Percentiles rank a stretch among this genome's conserved stretches.
Evolutionary conservation across 2,888 invertebrate species (phyloP).

Genomic region (Calameuta filiformis): DNA sequence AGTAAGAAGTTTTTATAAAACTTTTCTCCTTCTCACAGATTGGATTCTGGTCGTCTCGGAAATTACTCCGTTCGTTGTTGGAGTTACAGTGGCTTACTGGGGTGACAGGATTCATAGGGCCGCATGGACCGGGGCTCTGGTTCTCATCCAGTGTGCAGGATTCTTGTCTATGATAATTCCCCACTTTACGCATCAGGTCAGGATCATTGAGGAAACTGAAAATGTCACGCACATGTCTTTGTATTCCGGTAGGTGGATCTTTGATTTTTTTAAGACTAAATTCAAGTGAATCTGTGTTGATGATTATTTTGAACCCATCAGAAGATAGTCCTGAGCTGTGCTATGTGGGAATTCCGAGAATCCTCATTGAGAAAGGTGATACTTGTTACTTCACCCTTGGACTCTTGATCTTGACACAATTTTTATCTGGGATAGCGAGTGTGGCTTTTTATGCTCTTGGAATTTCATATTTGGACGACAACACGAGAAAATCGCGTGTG

Average conservation of each 20-base stretch:
- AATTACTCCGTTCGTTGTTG: slow-evolving; percentile 69
- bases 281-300: neutral
- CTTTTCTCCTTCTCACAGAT: slow-evolving; percentile 63
- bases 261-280: neutral
- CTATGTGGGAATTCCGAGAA: slow-evolving; percentile 30
- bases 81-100: slow-evolving; percentile 70
- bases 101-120: slow-evolving; percentile 71
- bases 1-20: neutral
- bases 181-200: slow-evolving; percentile 65
- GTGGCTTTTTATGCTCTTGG: slow-evolving; percentile 70
- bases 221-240: slow-evolving; percentile 49
- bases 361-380: slow-evolving; percentile 38
- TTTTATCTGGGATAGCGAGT: slow-evolving; percentile 66
- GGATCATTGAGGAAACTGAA: slow-evolving; percentile 42
- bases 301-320: slow-evolving; percentile 22
- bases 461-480: slow-evolving; percentile 73
- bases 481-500: slow-evolving; percentile 68
- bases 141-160: slow-evolving; percentile 69
- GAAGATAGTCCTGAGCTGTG: slow-evolving; percentile 52
- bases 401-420: slow-evolving; percentile 67
- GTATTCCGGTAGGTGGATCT: slow-evolving; percentile 48
- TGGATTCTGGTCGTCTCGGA: slow-evolving; percentile 71
- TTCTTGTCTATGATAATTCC: slow-evolving; percentile 70
- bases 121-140: slow-evolving; percentile 71
- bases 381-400: slow-evolving; percentile 61